Conservation (phyloP, 2,888 invertebrate species). For the Dasysyrphus albostriatus region DNA sequence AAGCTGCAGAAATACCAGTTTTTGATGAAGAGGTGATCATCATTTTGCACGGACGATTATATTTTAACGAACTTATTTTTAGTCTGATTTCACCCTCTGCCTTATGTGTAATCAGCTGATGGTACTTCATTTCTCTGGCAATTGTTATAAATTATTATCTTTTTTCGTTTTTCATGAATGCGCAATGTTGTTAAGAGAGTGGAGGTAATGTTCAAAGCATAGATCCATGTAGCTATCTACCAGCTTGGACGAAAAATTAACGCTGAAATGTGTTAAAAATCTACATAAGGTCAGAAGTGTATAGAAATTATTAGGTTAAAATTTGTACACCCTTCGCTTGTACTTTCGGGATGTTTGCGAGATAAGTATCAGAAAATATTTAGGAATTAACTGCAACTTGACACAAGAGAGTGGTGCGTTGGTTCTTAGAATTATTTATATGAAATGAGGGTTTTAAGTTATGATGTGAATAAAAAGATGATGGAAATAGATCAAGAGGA, state of each 20-base stretch:
- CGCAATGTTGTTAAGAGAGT: neutral
- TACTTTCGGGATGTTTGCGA: slow-evolving; percentile 3
- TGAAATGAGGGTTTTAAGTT: slow-evolving; percentile 52
- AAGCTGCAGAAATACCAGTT: slow-evolving; percentile 45
- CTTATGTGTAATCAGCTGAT: slow-evolving; percentile 51
- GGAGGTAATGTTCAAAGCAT: neutral
- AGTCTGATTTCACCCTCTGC: neutral
- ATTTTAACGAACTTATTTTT: slow-evolving; percentile 32
- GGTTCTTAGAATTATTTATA: slow-evolving; percentile 42
- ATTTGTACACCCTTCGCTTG: neutral
- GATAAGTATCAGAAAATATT: slow-evolving; percentile 59
- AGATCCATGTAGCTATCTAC: neutral
- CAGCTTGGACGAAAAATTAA: slow-evolving; percentile 14
- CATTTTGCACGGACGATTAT: slow-evolving; percentile 51
- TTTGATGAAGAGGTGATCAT: slow-evolving; percentile 57
- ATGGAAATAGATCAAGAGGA: slow-evolving; percentile 23
- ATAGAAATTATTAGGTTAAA: neutral
- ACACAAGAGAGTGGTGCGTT: slow-evolving; percentile 30
- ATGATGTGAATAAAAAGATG: slow-evolving; percentile 48
- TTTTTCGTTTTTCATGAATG: neutral
- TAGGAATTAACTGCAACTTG: slow-evolving; percentile 26
- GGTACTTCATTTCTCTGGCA: slow-evolving; percentile 48
- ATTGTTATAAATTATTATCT: slow-evolving; percentile 70
- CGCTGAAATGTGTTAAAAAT: slow-evolving; percentile 57
- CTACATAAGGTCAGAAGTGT: neutral